Base-by-base conservation (phyloP, 1,140 invertebrate genomes). In the Heterodera schachtii region DNA sequence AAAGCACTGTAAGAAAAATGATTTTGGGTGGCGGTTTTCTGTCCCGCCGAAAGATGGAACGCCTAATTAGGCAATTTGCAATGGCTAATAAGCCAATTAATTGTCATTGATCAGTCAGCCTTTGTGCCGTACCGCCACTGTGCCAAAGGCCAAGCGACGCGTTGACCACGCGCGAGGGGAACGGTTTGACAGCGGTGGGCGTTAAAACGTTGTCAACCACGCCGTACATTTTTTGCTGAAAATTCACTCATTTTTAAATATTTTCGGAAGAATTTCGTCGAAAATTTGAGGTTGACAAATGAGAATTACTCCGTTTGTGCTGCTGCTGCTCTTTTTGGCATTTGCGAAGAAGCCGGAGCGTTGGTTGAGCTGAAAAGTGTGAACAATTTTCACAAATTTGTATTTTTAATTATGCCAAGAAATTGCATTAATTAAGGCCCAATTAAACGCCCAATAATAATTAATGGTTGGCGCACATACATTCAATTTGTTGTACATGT, bases 401-500 rank as follows among this genome's bases (percentile, higher is more conserved):
- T 31, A 0, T 31, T 31, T 31, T 31, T 31, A 31, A 31, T 31
- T 31, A 31, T 31, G 31, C 31, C 31, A 31, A 31, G 31, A 31
- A 31, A 31, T 31, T 31, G 31, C 31, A 31, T 31, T 31, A 47
- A 47, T n/a, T 76, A n/a, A n/a, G 44, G 66, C 43, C 16, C 8
- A 52, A 52, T 31, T 31, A 31, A 31, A 31, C 31, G 31, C 31
- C 31, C 31, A 31, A 31, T 31, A 31, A 31, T 31, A 31, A 31
- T 31, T 31, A 31, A 31, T 31, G 31, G 31, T 31, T 31, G 31
- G 31, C 31, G 31, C 19, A 44, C n/a, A 43, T 7, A 78, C 76
- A 44, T 93, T 94, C 1, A 94, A 91, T 89, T 94, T 94, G 86
- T 94, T 94, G 85, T 92, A 90, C 57, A 91, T 90, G 88, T 94